Base-by-base conservation (phyloP, 2,888 invertebrate species). In the Galeruca laticollis region DNA sequence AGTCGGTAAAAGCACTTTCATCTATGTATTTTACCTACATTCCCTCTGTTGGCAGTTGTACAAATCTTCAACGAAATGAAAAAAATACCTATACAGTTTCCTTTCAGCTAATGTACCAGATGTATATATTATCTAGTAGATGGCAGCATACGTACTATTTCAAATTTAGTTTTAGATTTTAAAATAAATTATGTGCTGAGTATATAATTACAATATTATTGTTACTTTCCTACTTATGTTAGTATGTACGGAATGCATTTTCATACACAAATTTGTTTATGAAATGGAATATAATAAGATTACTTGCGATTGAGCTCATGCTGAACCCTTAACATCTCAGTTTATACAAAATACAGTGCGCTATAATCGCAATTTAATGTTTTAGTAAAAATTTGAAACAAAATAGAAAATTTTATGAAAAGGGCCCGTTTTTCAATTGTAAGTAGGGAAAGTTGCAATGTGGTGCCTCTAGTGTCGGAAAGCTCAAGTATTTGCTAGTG, bases 391-490 rank as follows among this genome's bases (percentile, higher is more conserved):
- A 37, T 11, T 37, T 2, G 10, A 13, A 13, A 13, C 9, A 2
- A 18, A 47, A 5, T 47, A 9, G 10, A 47, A 47, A 47, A 47
- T n/a, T 18, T 47, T 18, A 15, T 9, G 15, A 47, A 18, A 47
- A 47, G 47, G 47, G 47, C 47, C 15, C 8, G 15, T 9, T 47
- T 47, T 18, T 18, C 15, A 18, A 18, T 9, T 47, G 47, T 47
- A 15, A 47, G 8, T 18, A 18, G 18, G 47, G 18, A 47, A 47
- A 47, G 9, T 47, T 47, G 47, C 35, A 57, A 31, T 15, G 70
- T 74, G 78, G 80, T 77, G 78, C 78, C 77, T 71, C 78, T 76
- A 72, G 71, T 77, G 79, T 68, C 70, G 67, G 79, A 80, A 80
- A 81, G 80, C 77, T 78, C 79, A 69, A 59, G 59, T 62, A 49